phyloP scores from a whole-genome alignment of 2,888 invertebrate species.

The Sarcophaga subvicina region DNA sequence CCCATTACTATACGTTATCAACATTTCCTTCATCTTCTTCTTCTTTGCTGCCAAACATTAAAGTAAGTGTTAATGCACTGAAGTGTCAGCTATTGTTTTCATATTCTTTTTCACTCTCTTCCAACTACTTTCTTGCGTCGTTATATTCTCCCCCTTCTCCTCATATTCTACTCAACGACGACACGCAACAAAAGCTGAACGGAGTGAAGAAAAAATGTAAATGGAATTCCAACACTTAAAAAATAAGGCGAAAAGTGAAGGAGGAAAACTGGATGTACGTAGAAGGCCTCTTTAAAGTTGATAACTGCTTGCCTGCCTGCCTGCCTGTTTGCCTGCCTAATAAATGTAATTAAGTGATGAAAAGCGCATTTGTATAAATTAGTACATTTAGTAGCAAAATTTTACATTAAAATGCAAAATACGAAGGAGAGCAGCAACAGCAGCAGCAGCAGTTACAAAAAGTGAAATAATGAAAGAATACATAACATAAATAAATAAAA shows the following conservation, averaged over 20 bases:
- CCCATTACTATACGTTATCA: conserved; percentile 26
- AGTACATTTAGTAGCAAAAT: conserved; percentile 42
- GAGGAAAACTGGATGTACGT: background rate
- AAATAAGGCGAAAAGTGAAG: conserved; percentile 5
- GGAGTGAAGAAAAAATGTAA: conserved; percentile 35
- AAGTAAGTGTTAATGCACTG: conserved; percentile 67
- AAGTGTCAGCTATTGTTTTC: conserved; percentile 36
- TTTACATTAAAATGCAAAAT: no score
- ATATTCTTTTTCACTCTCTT: background rate
- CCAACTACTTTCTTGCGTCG: no score
- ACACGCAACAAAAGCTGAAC: no score
- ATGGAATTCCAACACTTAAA: conserved; percentile 17
- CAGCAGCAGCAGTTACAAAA: no score
- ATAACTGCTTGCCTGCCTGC: background rate
- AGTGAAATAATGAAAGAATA: no score
- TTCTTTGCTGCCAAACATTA: conserved; percentile 20
- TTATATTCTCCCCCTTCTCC: no score
- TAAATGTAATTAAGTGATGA: conserved; percentile 63
- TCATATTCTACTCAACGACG: no score
- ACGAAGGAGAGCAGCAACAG: no score
- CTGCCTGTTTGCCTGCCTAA: conserved; percentile 20
- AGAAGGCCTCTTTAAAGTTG: conserved; percentile 13
- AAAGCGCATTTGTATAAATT: conserved; percentile 58
- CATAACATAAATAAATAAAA: no score
- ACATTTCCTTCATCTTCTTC: background rate